These are phyloP conservation scores for Paraplagusia blochii DNA, from an alignment of 2,113 vertebrate genomes.

Conservation along the genomic window DNA sequence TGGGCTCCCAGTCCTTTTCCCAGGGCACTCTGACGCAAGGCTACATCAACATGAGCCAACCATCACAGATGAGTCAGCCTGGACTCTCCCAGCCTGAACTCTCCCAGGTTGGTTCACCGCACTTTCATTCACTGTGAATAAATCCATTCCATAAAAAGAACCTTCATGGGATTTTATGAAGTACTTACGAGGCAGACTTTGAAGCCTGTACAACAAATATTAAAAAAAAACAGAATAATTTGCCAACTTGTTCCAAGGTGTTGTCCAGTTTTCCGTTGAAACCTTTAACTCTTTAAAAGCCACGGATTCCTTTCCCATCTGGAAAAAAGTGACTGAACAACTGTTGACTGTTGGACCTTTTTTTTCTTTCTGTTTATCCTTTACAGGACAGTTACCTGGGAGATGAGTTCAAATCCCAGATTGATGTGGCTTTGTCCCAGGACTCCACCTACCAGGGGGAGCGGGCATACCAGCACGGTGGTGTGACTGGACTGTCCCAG, in stretches of 20 bases:
- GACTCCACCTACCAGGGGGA: slow-evolving; percentile 98
- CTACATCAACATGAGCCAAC: slow-evolving; percentile 97
- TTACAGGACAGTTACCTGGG: slow-evolving; percentile 96
- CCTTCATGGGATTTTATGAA: neutral
- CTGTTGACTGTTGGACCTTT: slow-evolving; percentile 15
- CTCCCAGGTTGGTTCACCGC: slow-evolving; percentile 82
- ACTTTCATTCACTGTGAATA: neutral
- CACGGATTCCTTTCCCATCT: slow-evolving; percentile 5
- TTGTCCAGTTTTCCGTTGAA: slow-evolving; percentile 38
- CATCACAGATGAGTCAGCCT: slow-evolving; percentile 97
- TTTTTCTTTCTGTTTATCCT: slow-evolving; percentile 37
- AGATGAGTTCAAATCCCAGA: slow-evolving; percentile 98
- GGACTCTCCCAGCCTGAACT: slow-evolving; percentile 95
- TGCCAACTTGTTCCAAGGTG: slow-evolving; percentile 22
- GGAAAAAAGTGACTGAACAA: slow-evolving; percentile 26
- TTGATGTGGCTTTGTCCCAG: slow-evolving; percentile 95
- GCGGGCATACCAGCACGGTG: slow-evolving; percentile 95
- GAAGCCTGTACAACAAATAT: slow-evolving; percentile 2
- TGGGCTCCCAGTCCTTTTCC: slow-evolving; percentile 93
- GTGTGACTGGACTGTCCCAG: slow-evolving; percentile 98
- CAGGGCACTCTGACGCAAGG: slow-evolving; percentile 95
- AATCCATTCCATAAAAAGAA: neutral
- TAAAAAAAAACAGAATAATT: neutral
- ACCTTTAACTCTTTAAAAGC: slow-evolving; percentile 9
- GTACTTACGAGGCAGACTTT: slow-evolving; percentile 1